These are phyloP conservation scores for Gymnocheta viridis DNA, from an alignment of 2,888 invertebrate species.

Conservation along the genomic window DNA sequence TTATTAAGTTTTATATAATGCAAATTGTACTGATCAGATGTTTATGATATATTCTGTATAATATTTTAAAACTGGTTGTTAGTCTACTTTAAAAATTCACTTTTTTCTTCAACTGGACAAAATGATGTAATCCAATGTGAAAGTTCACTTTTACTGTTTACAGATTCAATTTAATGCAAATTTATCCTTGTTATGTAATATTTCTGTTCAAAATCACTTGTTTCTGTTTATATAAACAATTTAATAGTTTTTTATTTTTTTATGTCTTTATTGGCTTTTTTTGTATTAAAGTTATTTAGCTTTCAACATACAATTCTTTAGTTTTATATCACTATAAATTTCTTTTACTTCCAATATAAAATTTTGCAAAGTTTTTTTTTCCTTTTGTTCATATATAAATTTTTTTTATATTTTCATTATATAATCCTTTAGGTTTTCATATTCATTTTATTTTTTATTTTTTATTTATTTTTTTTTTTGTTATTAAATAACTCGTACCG, in stretches of 20 bases:
- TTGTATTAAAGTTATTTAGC: background rate
- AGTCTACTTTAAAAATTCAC: background rate
- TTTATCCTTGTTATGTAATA: constrained; percentile 24
- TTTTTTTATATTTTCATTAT: constrained; percentile 30
- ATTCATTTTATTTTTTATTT: constrained; percentile 57
- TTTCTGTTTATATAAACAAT: background rate
- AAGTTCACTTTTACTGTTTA: constrained; percentile 33
- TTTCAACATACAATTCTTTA: constrained; percentile 5
- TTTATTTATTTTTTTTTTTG: background rate
- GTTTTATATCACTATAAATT: constrained; percentile 41
- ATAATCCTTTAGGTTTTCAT: constrained; percentile 47
- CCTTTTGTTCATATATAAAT: constrained; percentile 37
- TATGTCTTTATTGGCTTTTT: background rate
- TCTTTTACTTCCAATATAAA: constrained; percentile 24
- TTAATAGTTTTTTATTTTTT: background rate
- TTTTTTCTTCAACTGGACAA: constrained; percentile 4
- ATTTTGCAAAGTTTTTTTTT: constrained; percentile 60
- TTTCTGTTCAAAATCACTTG: constrained; percentile 22
- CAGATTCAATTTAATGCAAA: background rate
- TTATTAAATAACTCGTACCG: constrained; percentile 81
- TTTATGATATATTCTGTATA: constrained; percentile 13
- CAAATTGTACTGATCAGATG: background rate
- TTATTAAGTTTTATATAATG: no score
- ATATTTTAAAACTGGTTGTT: background rate
- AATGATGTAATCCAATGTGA: constrained; percentile 38